Percentiles rank a stretch among this genome's conserved stretches.
phyloP scores from a whole-genome alignment of 2,797 vertebrate genomes.

The Tarsius wallacei region DNA sequence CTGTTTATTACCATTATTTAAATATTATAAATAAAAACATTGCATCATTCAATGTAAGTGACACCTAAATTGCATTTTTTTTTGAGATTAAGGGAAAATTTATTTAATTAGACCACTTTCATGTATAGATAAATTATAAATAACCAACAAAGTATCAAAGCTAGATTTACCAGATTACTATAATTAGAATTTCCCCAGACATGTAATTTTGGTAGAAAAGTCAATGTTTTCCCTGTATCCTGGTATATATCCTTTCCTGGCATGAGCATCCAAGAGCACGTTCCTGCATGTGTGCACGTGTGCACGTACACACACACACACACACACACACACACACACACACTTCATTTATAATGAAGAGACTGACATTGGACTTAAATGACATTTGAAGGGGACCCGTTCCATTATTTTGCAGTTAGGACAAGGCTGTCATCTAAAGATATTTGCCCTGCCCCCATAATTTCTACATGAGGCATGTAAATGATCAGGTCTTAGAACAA shows the following conservation, averaged over 20 bases:
- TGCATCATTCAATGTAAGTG: not conserved
- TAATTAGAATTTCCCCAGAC: not conserved
- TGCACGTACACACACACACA: too few species aligned
- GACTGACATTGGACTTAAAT: not conserved
- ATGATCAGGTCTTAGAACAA: conserved; percentile 50
- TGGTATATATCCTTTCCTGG: not conserved
- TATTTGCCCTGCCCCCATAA: not conserved
- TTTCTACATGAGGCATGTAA: conserved; percentile 58
- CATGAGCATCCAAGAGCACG: not conserved
- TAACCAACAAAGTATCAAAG: not conserved
- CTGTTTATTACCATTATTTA: not conserved
- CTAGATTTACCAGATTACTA: not conserved
- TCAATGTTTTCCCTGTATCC: conserved; percentile 7
- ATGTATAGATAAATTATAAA: not conserved
- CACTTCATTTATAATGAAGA: not conserved
- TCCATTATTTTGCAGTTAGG: not conserved
- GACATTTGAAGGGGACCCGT: not conserved
- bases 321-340: not conserved
- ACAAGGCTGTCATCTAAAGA: not conserved
- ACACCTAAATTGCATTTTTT: not conserved
- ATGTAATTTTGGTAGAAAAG: not conserved
- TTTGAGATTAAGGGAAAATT: not conserved
- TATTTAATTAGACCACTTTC: not conserved
- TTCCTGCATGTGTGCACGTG: not conserved
- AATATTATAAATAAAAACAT: not conserved